Evolutionary conservation across 1,140 invertebrate species (phyloP).

Genomic region (Drosophila orosa): DNA sequence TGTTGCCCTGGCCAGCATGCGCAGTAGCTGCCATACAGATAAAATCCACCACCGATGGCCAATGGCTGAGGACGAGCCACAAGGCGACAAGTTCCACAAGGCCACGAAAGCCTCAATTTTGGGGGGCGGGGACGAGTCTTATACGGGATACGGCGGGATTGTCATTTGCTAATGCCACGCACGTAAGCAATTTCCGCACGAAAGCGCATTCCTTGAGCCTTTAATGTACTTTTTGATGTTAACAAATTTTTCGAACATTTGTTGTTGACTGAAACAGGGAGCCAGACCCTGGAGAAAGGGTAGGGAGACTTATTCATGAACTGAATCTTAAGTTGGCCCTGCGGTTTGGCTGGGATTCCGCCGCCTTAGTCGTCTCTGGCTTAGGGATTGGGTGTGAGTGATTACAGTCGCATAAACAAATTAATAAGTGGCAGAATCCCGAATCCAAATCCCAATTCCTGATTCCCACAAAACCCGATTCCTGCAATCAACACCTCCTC

Average conservation of each 20-base stretch:
- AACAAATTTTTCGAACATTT: constrained; percentile 82
- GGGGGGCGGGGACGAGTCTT: constrained; percentile 44
- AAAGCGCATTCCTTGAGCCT: constrained; percentile 82
- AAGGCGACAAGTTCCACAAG: constrained; percentile 75
- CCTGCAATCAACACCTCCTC: constrained; percentile 61
- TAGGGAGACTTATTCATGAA: constrained; percentile 34
- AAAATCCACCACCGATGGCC: constrained; percentile 59
- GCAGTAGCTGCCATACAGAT: constrained; percentile 32
- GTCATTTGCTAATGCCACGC: constrained; percentile 80
- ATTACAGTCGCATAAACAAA: constrained; percentile 74
- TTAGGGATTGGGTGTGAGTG: constrained; percentile 57
- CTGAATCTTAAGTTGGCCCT: constrained; percentile 60
- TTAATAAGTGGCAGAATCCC: constrained; percentile 51
- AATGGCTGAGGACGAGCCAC: constrained; percentile 70
- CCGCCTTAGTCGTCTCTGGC: background rate
- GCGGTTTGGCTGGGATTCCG: constrained; percentile 23
- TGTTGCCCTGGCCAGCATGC: constrained; percentile 65
- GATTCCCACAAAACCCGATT: constrained; percentile 28
- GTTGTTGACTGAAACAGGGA: constrained; percentile 58
- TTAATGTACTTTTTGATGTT: constrained; percentile 83
- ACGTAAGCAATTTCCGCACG: constrained; percentile 82
- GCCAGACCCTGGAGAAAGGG: background rate
- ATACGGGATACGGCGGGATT: constrained; percentile 45
- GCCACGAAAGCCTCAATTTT: constrained; percentile 18
- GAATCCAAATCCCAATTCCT: background rate